Percentiles rank a stretch among this genome's conserved stretches.
phyloP scores from a whole-genome alignment of 2,888 invertebrate genomes.

The Tridacna crocea region DNA sequence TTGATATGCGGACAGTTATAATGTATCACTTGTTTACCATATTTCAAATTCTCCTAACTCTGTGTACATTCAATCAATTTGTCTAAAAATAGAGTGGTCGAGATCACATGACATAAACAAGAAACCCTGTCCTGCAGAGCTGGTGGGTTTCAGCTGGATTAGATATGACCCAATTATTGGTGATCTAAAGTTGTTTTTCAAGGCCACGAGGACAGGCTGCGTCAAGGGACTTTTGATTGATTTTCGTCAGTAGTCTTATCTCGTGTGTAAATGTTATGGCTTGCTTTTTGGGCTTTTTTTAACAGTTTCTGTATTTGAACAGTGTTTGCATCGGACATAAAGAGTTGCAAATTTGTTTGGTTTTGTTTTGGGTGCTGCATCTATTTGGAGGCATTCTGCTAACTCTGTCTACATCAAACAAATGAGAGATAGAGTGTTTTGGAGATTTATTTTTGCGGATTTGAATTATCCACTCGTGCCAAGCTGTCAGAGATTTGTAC shows the following conservation, averaged over 20 bases:
- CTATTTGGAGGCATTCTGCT: too few relatives aligned
- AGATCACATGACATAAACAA: constrained; percentile 33
- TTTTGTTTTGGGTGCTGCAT: too few relatives aligned
- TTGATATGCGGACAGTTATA: neutral
- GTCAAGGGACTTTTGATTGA: too few relatives aligned
- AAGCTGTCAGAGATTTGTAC: neutral
- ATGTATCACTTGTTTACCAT: constrained; percentile 25
- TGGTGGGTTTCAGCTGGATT: constrained; percentile 6
- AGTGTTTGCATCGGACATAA: too few relatives aligned
- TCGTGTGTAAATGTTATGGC: too few relatives aligned
- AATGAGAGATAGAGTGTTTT: constrained; percentile 52
- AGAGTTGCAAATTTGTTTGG: too few relatives aligned
- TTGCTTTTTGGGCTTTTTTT: too few relatives aligned
- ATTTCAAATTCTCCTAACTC: constrained; percentile 27
- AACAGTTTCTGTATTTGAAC: too few relatives aligned
- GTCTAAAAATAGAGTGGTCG: constrained; percentile 5
- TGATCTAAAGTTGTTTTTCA: constrained; percentile 5
- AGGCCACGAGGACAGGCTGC: neutral
- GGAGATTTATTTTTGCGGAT: constrained; percentile 49
- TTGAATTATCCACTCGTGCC: constrained; percentile 32
- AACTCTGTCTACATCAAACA: constrained; percentile 18
- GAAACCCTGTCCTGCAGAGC: constrained; percentile 12
- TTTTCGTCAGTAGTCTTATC: too few relatives aligned
- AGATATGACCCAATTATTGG: constrained; percentile 18
- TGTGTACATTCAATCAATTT: constrained; percentile 16